Percentiles rank a stretch among this genome's conserved stretches.
phyloP scores from a whole-genome alignment of 2,888 invertebrate species.

The Machimus atricapillus region DNA sequence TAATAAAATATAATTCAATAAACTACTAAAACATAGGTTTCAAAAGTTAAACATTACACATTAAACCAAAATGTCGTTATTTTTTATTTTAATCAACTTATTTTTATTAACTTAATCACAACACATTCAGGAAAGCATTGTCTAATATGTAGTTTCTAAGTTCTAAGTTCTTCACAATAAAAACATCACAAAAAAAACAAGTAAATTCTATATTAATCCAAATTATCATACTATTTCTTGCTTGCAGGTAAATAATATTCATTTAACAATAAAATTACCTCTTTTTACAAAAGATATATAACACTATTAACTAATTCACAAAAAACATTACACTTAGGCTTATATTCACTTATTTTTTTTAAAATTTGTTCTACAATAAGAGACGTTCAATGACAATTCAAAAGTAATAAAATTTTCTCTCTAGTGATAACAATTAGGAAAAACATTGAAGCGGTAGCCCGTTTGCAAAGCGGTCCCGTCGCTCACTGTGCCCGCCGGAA shows the following conservation, averaged over 20 bases:
- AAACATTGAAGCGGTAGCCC: neutral
- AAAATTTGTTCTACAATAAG: neutral
- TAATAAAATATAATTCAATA: neutral
- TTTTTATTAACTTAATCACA: neutral
- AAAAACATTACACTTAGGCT: neutral
- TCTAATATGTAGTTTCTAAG: neutral
- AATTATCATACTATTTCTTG: neutral
- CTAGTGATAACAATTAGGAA: neutral
- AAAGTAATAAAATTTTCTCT: neutral
- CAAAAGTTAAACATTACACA: neutral
- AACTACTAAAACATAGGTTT: neutral
- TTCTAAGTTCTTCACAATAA: neutral
- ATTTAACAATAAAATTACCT: neutral
- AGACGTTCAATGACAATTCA: neutral
- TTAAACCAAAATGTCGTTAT: no score
- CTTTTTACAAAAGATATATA: neutral
- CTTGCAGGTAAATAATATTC: neutral
- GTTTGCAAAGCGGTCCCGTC: neutral
- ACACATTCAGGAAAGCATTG: neutral
- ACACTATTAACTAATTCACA: neutral
- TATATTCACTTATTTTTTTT: neutral
- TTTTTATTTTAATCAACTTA: neutral
- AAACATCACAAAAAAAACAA: neutral
- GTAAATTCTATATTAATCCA: neutral
- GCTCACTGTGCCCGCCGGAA: constrained; percentile 1